These are phyloP conservation scores for Drosophila persimilis DNA, from an alignment of 1,140 invertebrate species.

Conservation along the genomic window DNA sequence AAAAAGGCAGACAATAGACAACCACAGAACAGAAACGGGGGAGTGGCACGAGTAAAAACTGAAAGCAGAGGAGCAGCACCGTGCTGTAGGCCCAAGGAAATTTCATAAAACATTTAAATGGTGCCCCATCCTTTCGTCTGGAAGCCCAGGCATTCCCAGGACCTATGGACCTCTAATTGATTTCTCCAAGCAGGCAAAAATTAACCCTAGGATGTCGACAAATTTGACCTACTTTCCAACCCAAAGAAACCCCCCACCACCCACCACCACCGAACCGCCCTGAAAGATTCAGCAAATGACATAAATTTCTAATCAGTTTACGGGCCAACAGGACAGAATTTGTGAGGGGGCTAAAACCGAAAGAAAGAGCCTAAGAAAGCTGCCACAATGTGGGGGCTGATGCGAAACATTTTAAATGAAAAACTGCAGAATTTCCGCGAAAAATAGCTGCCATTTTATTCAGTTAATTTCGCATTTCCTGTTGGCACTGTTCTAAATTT, in stretches of 20 bases:
- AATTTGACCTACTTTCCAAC: slow-evolving; percentile 16
- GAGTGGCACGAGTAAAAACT: no score
- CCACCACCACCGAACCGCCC: no score
- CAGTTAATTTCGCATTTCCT: slow-evolving; percentile 64
- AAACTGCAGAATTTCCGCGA: slow-evolving; percentile 17
- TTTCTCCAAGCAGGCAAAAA: slow-evolving; percentile 38
- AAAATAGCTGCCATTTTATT: slow-evolving; percentile 42
- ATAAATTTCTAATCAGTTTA: no score
- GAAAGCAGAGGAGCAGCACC: slow-evolving; percentile 7
- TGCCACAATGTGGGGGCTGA: not conserved
- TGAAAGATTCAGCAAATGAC: no score
- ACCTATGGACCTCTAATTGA: slow-evolving; percentile 28
- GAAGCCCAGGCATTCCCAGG: not conserved
- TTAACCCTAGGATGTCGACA: slow-evolving; percentile 33
- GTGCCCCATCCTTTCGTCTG: slow-evolving; percentile 14
- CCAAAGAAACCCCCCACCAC: not conserved
- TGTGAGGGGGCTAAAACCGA: no score
- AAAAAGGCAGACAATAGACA: slow-evolving; percentile 67
- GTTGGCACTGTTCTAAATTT: slow-evolving; percentile 53
- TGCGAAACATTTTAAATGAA: not conserved
- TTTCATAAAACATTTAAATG: slow-evolving; percentile 62
- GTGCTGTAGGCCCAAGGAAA: slow-evolving; percentile 14
- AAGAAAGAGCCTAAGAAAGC: no score
- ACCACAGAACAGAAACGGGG: slow-evolving; percentile 13
- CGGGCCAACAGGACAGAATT: no score